Percentiles rank a stretch among this genome's conserved stretches.
phyloP scores from a whole-genome alignment of 2,113 vertebrate genomes.

The Leuciscus idus region DNA sequence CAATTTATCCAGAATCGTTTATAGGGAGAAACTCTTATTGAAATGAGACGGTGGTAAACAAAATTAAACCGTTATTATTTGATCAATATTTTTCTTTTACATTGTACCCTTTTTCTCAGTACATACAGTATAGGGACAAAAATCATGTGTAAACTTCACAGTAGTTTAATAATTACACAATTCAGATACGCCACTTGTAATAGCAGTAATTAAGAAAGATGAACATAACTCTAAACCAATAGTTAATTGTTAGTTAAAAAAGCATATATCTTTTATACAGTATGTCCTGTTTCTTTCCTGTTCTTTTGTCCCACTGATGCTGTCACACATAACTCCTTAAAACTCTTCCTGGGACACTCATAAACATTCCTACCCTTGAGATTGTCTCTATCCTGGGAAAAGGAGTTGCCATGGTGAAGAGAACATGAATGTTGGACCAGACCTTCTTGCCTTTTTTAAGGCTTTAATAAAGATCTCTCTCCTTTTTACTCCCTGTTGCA shows the following conservation, averaged over 20 bases:
- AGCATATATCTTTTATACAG: neutral
- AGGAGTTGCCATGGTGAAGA: slow-evolving; percentile 70
- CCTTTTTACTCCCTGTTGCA: neutral
- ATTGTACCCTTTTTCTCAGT: neutral
- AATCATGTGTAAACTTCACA: neutral
- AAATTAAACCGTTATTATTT: neutral
- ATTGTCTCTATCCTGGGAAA: slow-evolving; percentile 68
- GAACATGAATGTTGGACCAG: slow-evolving; percentile 66
- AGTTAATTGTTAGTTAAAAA: neutral
- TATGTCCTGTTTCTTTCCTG: neutral
- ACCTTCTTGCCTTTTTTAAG: slow-evolving; percentile 54
- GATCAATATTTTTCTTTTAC: neutral
- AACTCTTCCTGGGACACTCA: slow-evolving; percentile 45
- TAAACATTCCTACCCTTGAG: slow-evolving; percentile 55
- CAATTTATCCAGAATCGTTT: neutral
- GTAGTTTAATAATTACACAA: neutral
- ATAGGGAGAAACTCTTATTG: neutral
- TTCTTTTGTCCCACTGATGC: slow-evolving; percentile 1
- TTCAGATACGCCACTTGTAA: neutral
- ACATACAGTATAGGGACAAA: neutral
- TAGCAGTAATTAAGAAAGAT: neutral
- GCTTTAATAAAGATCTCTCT: slow-evolving; percentile 51
- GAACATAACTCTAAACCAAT: neutral
- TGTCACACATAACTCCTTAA: neutral
- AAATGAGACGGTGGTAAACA: neutral